Base-by-base conservation (phyloP, 2,797 vertebrate species). In the Crax fasciolata region DNA sequence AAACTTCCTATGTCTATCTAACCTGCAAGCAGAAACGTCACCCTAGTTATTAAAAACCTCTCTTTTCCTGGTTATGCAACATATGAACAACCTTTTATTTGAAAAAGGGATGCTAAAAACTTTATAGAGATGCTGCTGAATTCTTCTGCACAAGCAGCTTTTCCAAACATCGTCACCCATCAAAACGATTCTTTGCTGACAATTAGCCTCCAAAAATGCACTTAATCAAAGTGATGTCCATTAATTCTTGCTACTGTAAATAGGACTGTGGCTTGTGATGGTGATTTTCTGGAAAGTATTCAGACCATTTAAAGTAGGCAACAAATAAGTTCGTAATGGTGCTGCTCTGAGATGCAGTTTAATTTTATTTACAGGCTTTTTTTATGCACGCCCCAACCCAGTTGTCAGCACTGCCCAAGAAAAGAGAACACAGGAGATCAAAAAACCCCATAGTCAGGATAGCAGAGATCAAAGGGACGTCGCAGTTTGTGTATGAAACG, bases 171-270 rank as follows among this genome's bases (percentile, higher is more conserved):
- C 58, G 23, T 81, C 66, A 88, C 57, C 70, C 77, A 76, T 80
- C 91, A 61, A 83, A 91, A 90, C 13, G 57, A 89, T 74, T 54
- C 52, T 89, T 86, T 55, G 54, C 55, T 70, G 71, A 91, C 93
- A 89, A 96, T 97, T 90, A 91, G 83, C 83, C 58, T 62, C 81
- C 94, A 79, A 88, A 93, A 96, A 92, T 44, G 35, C 81, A 84
- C 89, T 93, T 92, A 95, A 96, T 96, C 92, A 81, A 87, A 95
- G 83, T 94, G 86, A 88, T 94, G 87, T 51, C 90, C 93, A 92
- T 94, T 95, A 74, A 90, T 84, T 88, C 76, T 79, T 6, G 8
- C 73, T 65, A 16, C 70, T 67, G 63, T 70, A 93, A 95, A 94
- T 87, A 93, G 93, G 88, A 71, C 68, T 89, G 80, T 85, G 96